Conservation (phyloP, 1,140 invertebrate species). For the Heliconius eleuchia region DNA sequence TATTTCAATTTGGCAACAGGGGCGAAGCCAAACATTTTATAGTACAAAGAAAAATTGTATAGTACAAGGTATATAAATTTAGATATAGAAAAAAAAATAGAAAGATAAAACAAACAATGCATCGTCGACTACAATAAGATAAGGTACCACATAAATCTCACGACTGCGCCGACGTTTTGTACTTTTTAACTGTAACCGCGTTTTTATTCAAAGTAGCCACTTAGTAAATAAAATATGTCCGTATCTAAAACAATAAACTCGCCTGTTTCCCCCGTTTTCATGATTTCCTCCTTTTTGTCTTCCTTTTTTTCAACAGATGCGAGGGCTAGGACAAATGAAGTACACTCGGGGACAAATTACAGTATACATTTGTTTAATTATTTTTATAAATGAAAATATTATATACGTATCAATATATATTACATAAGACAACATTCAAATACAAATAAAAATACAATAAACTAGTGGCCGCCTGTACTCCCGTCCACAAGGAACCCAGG, state of each 20-base stretch:
- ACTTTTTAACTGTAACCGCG: conserved; percentile 73
- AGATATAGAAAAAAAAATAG: neutral
- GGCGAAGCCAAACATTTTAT: too few relatives aligned
- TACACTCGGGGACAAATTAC: conserved; percentile 16
- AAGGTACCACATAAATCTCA: conserved; percentile 46
- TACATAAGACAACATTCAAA: too few relatives aligned
- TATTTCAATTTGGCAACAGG: too few relatives aligned
- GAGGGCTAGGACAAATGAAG: conserved; percentile 26
- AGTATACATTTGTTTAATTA: neutral
- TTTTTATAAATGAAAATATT: neutral
- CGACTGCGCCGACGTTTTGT: conserved; percentile 52
- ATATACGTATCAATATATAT: too few relatives aligned
- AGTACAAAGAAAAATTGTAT: too few relatives aligned
- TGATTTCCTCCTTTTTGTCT: conserved; percentile 54
- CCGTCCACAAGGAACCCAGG: too few relatives aligned
- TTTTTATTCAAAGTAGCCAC: conserved; percentile 78
- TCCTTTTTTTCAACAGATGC: conserved; percentile 54
- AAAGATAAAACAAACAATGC: conserved; percentile 22
- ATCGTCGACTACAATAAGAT: conserved; percentile 23
- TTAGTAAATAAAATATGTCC: conserved; percentile 77
- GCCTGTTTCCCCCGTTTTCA: conserved; percentile 29
- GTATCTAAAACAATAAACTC: conserved; percentile 67
- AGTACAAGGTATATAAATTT: too few relatives aligned
- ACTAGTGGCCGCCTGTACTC: too few relatives aligned
- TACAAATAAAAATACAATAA: too few relatives aligned